Base-by-base conservation (phyloP, 2,797 vertebrate species). In the Acanthurus lineatus region DNA sequence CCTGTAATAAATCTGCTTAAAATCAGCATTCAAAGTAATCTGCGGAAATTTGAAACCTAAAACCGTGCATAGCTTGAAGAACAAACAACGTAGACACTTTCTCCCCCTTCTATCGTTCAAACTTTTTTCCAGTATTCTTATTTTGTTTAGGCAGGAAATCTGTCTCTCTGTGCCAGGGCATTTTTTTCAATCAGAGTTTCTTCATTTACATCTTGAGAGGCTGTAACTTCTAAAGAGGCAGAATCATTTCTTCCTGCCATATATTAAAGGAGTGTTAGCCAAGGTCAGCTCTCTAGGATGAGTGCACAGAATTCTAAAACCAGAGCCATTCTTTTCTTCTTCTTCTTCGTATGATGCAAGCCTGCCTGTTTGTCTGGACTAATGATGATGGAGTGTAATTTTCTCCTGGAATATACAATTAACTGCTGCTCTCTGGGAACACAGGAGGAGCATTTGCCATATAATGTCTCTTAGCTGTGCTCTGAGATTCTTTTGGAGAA, bases 331-430 rank as follows among this genome's bases (percentile, higher is more conserved):
- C n/a, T 32, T n/a, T 47, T 10, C 79, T 70, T 74, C 51, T 70
- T 74, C 51, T 82, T 71, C 70, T 56, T 66, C 6, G 28, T 28
- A 38, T 77, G 70, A 79, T 10, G 22, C 22, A 62, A 53, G 45
- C 28, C 47, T 66, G 49, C 48, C 8, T 69, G 53, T 88, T 77
- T 81, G 48, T 73, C 59, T 54, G 68, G 57, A 71, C 82, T 81
- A 82, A 90, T 84, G 82, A 81, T 87, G 79, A 88, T 79, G 69
- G 73, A 74, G 76, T 76, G 77, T 86, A 68, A 89, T 89, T 92
- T 88, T 83, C 76, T 85, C 72, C 53, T 66, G 51, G 52, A 77
- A 83, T 86, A 77, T 66, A 82, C 76, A 86, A 86, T 88, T 69
- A 88, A 83, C 65, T 54, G 58, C 74, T 62, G 66, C 63, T 64